Evolutionary conservation across 2,113 vertebrate species (phyloP).

Genomic region (Bambusicola thoracicus): DNA sequence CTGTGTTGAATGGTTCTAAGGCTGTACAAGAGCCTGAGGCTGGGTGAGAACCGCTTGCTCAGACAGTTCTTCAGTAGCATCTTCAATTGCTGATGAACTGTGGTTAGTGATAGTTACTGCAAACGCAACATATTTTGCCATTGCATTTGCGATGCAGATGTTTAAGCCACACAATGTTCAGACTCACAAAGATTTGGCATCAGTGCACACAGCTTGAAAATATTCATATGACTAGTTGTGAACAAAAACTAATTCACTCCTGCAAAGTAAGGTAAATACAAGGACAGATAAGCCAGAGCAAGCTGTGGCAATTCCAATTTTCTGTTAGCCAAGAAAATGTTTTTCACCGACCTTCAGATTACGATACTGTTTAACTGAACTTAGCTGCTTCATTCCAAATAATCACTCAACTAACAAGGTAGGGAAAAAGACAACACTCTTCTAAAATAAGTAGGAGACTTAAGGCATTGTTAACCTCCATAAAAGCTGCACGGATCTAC

Average conservation of each 20-base stretch:
- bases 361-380: background rate
- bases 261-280: background rate
- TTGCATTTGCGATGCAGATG: background rate
- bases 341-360: background rate
- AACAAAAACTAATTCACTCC: background rate
- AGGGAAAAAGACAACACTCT: background rate
- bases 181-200: background rate
- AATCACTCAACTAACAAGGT: background rate
- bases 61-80: background rate
- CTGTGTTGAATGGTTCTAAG: background rate
- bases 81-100: constrained; percentile 16
- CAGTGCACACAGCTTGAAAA: background rate
- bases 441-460: background rate
- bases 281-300: background rate
- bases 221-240: background rate
- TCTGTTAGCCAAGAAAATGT: background rate
- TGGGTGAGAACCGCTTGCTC: background rate
- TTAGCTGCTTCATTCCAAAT: background rate
- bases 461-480: background rate
- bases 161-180: background rate
- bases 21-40: background rate
- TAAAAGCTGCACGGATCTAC: background rate
- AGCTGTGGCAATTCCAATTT: background rate
- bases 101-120: constrained; percentile 32
- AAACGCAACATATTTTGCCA: background rate